These are phyloP conservation scores for Parnassius glacialis DNA, from an alignment of 2,888 invertebrate species.

Conservation along the genomic window DNA sequence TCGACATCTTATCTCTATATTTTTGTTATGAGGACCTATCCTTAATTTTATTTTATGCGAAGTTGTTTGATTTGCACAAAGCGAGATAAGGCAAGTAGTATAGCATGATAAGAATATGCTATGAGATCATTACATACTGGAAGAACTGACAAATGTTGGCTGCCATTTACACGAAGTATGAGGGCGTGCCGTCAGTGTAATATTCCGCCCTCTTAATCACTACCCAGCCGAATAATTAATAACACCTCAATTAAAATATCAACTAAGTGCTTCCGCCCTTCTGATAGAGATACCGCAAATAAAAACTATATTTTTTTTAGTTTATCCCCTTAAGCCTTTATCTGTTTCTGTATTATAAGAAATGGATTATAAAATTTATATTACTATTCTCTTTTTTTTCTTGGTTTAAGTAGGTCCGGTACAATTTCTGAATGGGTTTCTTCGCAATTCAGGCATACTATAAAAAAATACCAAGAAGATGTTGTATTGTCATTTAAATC, in stretches of 20 bases:
- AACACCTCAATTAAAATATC: constrained; percentile 76
- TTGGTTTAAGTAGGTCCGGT: no score
- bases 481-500: constrained; percentile 19
- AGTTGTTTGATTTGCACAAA: constrained; percentile 17
- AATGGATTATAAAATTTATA: no score
- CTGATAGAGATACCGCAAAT: constrained; percentile 43
- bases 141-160: constrained; percentile 39
- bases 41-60: constrained; percentile 2
- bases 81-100: constrained; percentile 38
- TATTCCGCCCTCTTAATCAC: constrained; percentile 74
- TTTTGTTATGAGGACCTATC: neutral
- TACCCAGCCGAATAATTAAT: constrained; percentile 71
- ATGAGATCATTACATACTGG: constrained; percentile 33
- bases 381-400: no score
- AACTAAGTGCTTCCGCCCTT: constrained; percentile 64
- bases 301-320: no score
- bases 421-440: no score
- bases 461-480: constrained; percentile 7
- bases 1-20: neutral
- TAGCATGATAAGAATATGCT: constrained; percentile 47
- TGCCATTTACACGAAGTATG: constrained; percentile 48
- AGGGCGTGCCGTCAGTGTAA: constrained; percentile 61
- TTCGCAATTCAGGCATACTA: constrained; percentile 4
- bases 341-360: no score
- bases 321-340: no score